These are phyloP conservation scores for Dinocampus coccinellae DNA, from an alignment of 2,888 invertebrate genomes.

Conservation along the genomic window DNA sequence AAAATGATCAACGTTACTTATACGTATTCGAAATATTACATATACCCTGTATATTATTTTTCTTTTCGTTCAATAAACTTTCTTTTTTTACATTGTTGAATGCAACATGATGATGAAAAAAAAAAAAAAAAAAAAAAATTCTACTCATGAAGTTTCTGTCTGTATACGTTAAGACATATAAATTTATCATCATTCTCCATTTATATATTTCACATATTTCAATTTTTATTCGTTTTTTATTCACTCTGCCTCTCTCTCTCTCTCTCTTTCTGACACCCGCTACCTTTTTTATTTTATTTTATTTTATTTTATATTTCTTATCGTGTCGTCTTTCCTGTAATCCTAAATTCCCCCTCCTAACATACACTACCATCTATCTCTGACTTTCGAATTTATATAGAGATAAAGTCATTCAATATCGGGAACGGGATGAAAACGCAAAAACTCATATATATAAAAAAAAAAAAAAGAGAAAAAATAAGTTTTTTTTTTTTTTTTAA, in stretches of 20 bases:
- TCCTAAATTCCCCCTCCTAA: background rate
- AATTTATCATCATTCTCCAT: background rate
- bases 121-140: too few relatives aligned
- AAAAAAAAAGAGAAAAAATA: background rate
- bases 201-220: background rate
- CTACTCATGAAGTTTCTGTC: background rate
- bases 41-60: background rate
- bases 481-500: background rate
- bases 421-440: background rate
- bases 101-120: background rate
- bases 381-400: background rate
- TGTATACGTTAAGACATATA: background rate
- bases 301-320: too few relatives aligned
- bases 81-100: background rate
- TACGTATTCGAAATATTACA: background rate
- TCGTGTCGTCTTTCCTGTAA: conserved; percentile 18
- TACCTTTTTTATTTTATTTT: too few relatives aligned
- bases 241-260: background rate
- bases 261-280: too few relatives aligned
- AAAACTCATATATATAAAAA: background rate
- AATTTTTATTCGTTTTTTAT: background rate
- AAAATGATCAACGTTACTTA: background rate
- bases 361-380: background rate
- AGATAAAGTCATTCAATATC: conserved; percentile 32
- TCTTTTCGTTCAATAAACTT: background rate